Evolutionary conservation across 2,113 vertebrate species (phyloP).

Genomic region (Noturus placidus): DNA sequence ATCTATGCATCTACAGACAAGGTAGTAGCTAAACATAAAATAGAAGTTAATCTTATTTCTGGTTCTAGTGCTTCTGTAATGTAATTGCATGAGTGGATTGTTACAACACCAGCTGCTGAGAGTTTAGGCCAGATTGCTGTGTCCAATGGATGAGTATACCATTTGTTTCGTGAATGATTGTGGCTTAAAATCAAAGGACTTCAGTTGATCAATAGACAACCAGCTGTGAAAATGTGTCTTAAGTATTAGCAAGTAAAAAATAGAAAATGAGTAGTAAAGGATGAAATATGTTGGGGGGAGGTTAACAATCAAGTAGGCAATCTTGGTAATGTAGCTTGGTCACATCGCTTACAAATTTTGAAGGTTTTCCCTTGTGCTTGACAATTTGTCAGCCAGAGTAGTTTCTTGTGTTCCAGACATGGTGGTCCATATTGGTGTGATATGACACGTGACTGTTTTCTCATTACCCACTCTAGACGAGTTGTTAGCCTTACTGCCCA

Average conservation of each 20-base stretch:
- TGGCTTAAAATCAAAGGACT: background rate
- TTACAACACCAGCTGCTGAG: constrained; percentile 1
- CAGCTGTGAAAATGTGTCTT: background rate
- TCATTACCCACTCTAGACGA: constrained; percentile 8
- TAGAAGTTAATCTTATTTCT: background rate
- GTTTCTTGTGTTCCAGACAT: background rate
- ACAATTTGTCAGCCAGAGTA: background rate
- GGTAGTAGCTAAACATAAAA: background rate
- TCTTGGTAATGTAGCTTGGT: background rate
- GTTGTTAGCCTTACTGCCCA: constrained; percentile 14
- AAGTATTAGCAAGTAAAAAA: background rate
- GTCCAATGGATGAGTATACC: background rate
- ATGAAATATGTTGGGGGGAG: background rate
- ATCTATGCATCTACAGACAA: background rate
- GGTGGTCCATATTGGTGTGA: constrained; percentile 8
- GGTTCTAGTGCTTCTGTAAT: background rate
- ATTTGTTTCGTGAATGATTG: background rate
- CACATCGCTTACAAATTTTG: background rate
- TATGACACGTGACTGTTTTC: constrained; percentile 11
- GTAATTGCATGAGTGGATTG: background rate
- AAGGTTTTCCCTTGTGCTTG: background rate
- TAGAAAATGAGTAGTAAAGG: background rate
- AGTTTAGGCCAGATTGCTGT: background rate
- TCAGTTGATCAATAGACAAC: background rate
- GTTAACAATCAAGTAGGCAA: too few relatives aligned